Evolutionary conservation across 2,797 vertebrate genomes (phyloP).

Genomic region (Hemitrygon akajei): DNA sequence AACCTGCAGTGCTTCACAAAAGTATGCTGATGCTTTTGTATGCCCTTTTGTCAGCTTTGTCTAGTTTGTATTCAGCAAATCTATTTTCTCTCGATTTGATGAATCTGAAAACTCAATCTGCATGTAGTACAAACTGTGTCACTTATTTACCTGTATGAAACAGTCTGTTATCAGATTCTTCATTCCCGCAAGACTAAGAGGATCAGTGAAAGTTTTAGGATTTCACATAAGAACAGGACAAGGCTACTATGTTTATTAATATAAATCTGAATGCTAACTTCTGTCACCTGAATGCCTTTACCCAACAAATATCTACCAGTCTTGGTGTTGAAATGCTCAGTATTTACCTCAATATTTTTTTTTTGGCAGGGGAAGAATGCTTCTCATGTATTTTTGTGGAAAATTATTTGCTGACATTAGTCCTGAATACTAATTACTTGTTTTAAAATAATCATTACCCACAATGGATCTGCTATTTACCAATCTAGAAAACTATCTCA

Average conservation of each 20-base stretch:
- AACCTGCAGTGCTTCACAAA: constrained; percentile 15
- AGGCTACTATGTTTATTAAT: neutral
- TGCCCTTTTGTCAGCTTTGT: neutral
- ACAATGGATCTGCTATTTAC: too few relatives aligned
- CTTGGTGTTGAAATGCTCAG: neutral
- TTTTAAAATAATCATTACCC: too few relatives aligned
- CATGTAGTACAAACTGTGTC: neutral
- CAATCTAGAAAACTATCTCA: too few relatives aligned
- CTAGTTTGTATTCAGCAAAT: neutral
- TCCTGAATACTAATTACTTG: neutral
- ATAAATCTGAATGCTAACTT: neutral
- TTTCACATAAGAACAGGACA: neutral
- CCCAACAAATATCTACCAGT: neutral
- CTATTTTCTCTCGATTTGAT: neutral
- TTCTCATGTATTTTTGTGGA: neutral
- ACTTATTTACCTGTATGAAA: neutral
- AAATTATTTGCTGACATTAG: neutral
- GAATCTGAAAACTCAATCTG: neutral
- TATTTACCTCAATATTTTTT: neutral
- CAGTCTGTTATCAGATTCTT: neutral
- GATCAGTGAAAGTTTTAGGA: neutral
- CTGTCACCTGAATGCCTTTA: neutral
- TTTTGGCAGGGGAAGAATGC: neutral
- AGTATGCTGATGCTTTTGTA: constrained; percentile 9
- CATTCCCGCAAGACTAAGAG: neutral